Base-by-base conservation (phyloP, 2,797 vertebrate species). In the Ctenosaura bakeri region DNA sequence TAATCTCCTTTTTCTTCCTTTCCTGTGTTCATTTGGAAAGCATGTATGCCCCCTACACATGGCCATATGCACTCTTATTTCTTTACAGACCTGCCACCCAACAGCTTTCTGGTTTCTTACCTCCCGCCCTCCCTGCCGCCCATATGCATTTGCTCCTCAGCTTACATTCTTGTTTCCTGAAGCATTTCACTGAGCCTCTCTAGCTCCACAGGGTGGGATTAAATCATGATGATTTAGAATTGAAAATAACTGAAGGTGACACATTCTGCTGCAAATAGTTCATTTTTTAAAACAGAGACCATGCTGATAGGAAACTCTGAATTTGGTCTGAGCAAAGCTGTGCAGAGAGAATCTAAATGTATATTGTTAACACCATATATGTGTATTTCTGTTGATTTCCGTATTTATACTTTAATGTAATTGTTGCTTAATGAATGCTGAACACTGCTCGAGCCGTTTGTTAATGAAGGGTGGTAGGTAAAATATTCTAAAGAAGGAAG, bases 111-210 rank as follows among this genome's bases (percentile, higher is more conserved):
- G 56, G 29, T 64, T 3, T 66, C 26, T 18, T 7, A n/a, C 32
- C 46, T 14, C 8, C 13, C 12, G 81, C 90, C 56, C 29, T 76
- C 90, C 26, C 71, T 26, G 20, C 42, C 76, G 71, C 62, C 86
- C 8, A 32, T 69, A 29, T 69, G 66, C 85, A 6, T 84, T 84
- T 92, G 86, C 76, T 54, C 18, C 84, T 52, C 20, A 0, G 0
- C 56, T 56, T 92, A 24, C 6, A 59, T 91, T 91, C 8, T 66
- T 64, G 46, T 79, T 92, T 91, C 46, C 38, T 92, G n/a, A 50
- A 86, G 35, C 38, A 35, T 73, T 84, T 87, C 12, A 24, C 1
- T 83, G 83, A 85, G 35, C 56, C 20, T 86, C 26, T 92, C 50
- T 6, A 56, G 29, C 26, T 88, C 7, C 76, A n/a, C 89, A 32